These are phyloP conservation scores for Cephus spinipes DNA, from an alignment of 2,888 invertebrate genomes.

Conservation along the genomic window DNA sequence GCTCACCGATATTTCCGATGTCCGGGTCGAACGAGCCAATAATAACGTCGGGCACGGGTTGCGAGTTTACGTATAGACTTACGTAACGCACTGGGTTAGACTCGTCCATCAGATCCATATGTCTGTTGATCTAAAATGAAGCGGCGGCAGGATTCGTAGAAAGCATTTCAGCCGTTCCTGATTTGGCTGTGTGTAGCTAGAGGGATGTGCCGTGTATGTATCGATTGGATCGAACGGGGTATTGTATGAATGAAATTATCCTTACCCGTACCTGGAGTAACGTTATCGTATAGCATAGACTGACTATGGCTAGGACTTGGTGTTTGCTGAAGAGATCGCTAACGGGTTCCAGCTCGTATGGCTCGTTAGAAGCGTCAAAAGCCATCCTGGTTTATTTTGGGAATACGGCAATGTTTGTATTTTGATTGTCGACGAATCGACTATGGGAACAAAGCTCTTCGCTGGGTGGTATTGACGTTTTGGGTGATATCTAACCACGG, in stretches of 20 bases:
- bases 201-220: not conserved
- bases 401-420: not conserved
- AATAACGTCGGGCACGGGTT: not conserved
- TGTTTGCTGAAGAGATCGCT: not conserved
- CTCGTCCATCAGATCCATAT: not conserved
- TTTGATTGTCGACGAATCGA: not conserved
- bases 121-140: not conserved
- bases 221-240: not conserved
- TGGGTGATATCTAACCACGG: not conserved
- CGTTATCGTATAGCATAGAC: not conserved
- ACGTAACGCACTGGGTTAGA: not conserved
- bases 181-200: not conserved
- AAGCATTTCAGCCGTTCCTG: not conserved
- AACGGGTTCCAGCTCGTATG: not conserved
- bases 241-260: not conserved
- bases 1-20: not conserved
- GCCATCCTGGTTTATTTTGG: not conserved
- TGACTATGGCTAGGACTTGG: not conserved
- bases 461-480: not conserved
- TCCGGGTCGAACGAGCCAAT: not conserved
- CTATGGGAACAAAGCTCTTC: not conserved
- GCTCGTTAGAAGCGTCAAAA: not conserved
- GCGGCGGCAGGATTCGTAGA: not conserved
- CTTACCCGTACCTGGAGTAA: not conserved
- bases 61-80: not conserved